Base-by-base conservation (phyloP, 2,888 invertebrate genomes). In the Philonicus albiceps region DNA sequence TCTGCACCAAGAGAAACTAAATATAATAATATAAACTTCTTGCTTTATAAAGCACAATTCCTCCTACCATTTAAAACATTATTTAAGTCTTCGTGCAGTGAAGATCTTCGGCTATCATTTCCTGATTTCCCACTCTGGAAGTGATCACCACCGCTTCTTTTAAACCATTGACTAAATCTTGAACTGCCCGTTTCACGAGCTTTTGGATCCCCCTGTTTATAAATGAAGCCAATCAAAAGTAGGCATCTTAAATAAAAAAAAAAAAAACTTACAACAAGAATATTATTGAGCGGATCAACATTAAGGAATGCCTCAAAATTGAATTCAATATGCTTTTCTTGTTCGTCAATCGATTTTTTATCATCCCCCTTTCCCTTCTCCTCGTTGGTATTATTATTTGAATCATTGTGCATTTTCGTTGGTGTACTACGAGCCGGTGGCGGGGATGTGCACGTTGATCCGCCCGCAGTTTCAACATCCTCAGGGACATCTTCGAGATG, bases 291-390 rank as follows among this genome's bases (percentile, higher is more conserved):
- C 87, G 94, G 93, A 90, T 97, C 97, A 89, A 96, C 94, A 90
- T 96, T 96, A 88, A 98, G 94, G 91, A 97, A 96, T 89, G 96
- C 97, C 90, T 97, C 97, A 88, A 98, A 94, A 92, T 96, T 97
- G 91, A 97, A 96, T 89, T 95, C 94, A 13, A 93, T 91, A 16
- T 93, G 93, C 87, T 87, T 87, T n/a, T 86, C 75, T n/a, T n/a
- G 27, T 16, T 86, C 55, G 7, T 53, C 49, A 31, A 8, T 13
- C 19, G 84, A 30, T 76, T 53, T 37, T 27, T 64, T 75, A 3
- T 85, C 74, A 11, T 85, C 80, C 11, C 80, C 27, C 22, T 86
- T 81, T 16, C 19, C 43, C 19, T 37, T 22, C 83, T 55, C 55
- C 74, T 88, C 43, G 22, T 40, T 40, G n/a, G 37, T 86, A 34